Evolutionary conservation across 2,797 vertebrate species (phyloP).

Genomic region (Coendou prehensilis): DNA sequence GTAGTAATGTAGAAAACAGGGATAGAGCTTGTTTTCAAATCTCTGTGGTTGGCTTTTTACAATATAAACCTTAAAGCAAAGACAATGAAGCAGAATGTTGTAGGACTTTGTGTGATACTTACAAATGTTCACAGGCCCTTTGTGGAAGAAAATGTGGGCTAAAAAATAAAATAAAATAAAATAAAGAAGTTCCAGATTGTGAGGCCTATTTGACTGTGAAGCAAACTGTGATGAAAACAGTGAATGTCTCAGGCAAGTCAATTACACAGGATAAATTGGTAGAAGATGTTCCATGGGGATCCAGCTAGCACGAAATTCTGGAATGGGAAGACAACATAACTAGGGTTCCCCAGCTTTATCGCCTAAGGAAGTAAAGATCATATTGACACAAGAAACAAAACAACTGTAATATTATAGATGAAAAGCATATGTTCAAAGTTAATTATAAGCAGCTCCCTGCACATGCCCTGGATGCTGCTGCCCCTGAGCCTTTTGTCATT

Average conservation of each 20-base stretch:
- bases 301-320: conserved; percentile 37
- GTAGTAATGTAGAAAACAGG: conserved; percentile 12
- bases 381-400: conserved; percentile 70
- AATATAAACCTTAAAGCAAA: conserved; percentile 62
- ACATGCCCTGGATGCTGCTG: background rate
- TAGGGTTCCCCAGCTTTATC: conserved; percentile 44
- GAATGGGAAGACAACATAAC: conserved; percentile 58
- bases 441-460: conserved; percentile 5
- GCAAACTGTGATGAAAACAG: conserved; percentile 72
- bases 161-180: background rate
- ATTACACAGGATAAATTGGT: conserved; percentile 75
- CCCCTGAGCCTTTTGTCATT: background rate
- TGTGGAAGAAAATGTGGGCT: conserved; percentile 69
- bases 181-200: conserved; percentile 74
- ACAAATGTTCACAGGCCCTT: conserved; percentile 70
- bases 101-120: conserved; percentile 51
- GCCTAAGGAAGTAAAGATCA: conserved; percentile 63
- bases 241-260: conserved; percentile 72
- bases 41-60: conserved; percentile 21
- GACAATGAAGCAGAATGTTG: conserved; percentile 30
- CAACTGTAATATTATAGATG: conserved; percentile 59
- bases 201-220: conserved; percentile 68
- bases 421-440: conserved; percentile 43
- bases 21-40: conserved; percentile 26
- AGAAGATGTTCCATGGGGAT: conserved; percentile 68